These are phyloP conservation scores for Gallinago paraguaiae DNA, from an alignment of 2,113 vertebrate genomes.

Conservation along the genomic window DNA sequence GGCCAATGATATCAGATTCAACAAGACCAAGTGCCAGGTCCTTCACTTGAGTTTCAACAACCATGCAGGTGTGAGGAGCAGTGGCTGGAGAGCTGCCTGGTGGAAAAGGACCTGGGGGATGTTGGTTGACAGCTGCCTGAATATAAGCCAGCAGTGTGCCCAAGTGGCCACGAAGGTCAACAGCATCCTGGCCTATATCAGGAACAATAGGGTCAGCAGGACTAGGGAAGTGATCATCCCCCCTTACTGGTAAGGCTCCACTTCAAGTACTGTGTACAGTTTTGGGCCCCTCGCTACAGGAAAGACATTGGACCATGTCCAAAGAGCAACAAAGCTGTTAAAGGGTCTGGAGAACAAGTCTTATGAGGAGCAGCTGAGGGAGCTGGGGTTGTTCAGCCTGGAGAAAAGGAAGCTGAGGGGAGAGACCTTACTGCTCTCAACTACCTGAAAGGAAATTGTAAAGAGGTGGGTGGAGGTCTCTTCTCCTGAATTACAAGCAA, in stretches of 20 bases:
- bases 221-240: too few species aligned
- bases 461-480: rapidly evolving
- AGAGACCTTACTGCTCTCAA: neutral
- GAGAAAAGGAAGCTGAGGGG: neutral
- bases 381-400: neutral
- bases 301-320: neutral
- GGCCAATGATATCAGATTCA: too few species aligned
- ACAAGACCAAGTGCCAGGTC: too few species aligned
- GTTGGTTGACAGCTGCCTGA: too few species aligned
- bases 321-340: neutral
- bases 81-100: too few species aligned
- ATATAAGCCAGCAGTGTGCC: too few species aligned
- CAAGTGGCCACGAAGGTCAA: neutral
- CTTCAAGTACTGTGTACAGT: neutral
- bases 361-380: neutral
- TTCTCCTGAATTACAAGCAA: neutral
- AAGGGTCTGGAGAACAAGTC: neutral
- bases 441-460: neutral
- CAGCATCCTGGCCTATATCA: neutral
- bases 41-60: too few species aligned
- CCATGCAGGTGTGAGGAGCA: too few species aligned
- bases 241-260: neutral
- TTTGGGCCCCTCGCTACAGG: neutral
- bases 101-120: too few species aligned
- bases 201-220: neutral